These are phyloP conservation scores for Cyprinodon tularosa DNA, from an alignment of 2,113 vertebrate genomes.

Conservation along the genomic window DNA sequence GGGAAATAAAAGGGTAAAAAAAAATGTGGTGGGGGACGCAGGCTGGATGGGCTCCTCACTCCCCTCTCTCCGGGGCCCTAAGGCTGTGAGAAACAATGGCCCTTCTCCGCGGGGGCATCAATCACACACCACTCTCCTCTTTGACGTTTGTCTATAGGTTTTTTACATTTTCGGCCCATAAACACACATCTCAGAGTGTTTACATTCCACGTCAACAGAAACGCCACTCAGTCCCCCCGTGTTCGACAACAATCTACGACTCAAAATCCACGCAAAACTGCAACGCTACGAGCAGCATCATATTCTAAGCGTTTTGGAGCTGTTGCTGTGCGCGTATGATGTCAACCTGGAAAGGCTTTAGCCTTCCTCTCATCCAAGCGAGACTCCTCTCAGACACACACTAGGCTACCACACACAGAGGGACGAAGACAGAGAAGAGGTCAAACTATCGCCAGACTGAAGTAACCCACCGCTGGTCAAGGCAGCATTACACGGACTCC, in stretches of 20 bases:
- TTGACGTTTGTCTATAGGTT: constrained; percentile 73
- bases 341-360: constrained; percentile 35
- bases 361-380: constrained; percentile 42
- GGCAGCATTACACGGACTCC: constrained; percentile 22
- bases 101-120: constrained; percentile 70
- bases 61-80: constrained; percentile 40
- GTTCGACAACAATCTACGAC: constrained; percentile 56
- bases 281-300: constrained; percentile 33
- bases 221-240: constrained; percentile 56
- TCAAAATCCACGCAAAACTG: constrained; percentile 56
- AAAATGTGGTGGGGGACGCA: constrained; percentile 15
- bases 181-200: constrained; percentile 67
- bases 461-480: constrained; percentile 33
- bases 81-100: constrained; percentile 71
- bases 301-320: neutral
- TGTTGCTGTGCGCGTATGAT: neutral
- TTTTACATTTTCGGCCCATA: constrained; percentile 59
- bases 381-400: constrained; percentile 30
- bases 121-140: constrained; percentile 70
- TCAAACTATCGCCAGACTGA: constrained; percentile 50
- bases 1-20: constrained; percentile 10
- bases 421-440: constrained; percentile 49
- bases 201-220: constrained; percentile 69
- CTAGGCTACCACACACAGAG: constrained; percentile 36
- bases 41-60: constrained; percentile 67